phyloP scores from a whole-genome alignment of 1,140 invertebrate species.

The Coenobita brevimanus region DNA sequence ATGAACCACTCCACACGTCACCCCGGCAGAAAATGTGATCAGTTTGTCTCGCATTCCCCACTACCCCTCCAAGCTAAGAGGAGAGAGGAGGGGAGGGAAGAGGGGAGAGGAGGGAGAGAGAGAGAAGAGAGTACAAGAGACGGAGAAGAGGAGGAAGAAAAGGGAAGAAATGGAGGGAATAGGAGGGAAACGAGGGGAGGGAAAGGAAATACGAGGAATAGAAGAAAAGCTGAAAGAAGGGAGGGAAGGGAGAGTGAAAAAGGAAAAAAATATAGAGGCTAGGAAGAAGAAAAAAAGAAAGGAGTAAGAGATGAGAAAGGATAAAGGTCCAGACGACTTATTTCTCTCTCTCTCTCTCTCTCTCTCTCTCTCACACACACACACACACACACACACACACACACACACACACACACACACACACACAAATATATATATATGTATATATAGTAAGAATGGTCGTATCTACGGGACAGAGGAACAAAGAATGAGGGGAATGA shows the following conservation, averaged over 20 bases:
- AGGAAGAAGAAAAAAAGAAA: background rate
- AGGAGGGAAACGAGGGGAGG: background rate
- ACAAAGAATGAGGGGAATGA: too few relatives aligned
- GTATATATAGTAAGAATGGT: too few relatives aligned
- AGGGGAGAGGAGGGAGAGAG: background rate
- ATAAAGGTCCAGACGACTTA: background rate
- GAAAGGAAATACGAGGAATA: background rate
- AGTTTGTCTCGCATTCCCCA: slow-evolving; percentile 27
- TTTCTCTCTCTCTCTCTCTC: background rate
- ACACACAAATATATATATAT: too few relatives aligned
- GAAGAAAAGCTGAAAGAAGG: too few relatives aligned
- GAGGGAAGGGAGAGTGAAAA: background rate
- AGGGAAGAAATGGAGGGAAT: background rate
- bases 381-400: background rate
- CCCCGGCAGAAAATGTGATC: slow-evolving; percentile 25
- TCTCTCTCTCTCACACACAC: background rate
- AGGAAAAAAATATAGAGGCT: background rate
- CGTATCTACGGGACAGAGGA: too few relatives aligned
- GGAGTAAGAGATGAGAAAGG: background rate
- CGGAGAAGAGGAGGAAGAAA: background rate
- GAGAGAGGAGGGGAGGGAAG: too few relatives aligned
- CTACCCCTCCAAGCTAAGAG: background rate
- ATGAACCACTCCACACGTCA: slow-evolving; percentile 19
- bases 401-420: too few relatives aligned
- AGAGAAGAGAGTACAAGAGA: background rate